Conservation (phyloP, 2,797 vertebrate species). For the Margarornis squamiger region DNA sequence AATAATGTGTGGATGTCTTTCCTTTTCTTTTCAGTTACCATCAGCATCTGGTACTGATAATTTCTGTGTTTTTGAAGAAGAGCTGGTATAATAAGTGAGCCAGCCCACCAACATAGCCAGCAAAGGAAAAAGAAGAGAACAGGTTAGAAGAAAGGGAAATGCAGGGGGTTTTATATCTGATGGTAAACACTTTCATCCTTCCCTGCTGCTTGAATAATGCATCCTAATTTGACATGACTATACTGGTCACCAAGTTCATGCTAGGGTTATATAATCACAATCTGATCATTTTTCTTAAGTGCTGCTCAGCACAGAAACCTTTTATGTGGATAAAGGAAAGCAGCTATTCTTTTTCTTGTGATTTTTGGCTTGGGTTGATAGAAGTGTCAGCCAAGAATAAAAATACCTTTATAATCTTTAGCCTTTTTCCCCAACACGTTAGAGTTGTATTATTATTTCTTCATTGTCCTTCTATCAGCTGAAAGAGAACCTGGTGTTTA, state of each 20-base stretch:
- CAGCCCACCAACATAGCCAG: constrained; percentile 58
- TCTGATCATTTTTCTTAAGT: constrained; percentile 61
- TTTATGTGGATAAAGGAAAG: constrained; percentile 63
- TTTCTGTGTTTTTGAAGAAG: constrained; percentile 43
- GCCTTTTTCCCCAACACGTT: constrained; percentile 9
- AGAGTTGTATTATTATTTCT: constrained; percentile 44
- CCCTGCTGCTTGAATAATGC: constrained; percentile 61
- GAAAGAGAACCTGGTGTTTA: constrained; percentile 19
- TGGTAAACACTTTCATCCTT: constrained; percentile 59
- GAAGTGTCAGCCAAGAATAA: constrained; percentile 57
- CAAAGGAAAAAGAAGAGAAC: constrained; percentile 14
- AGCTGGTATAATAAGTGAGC: constrained; percentile 16
- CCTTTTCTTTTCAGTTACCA: neutral
- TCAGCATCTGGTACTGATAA: constrained; percentile 57
- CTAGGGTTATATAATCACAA: constrained; percentile 60
- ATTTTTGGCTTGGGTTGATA: constrained; percentile 52
- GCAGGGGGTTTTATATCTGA: constrained; percentile 28
- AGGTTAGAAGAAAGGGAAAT: constrained; percentile 54
- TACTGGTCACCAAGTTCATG: constrained; percentile 61
- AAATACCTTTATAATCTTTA: constrained; percentile 62
- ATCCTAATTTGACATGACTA: constrained; percentile 64
- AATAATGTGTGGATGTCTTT: neutral
- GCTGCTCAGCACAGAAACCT: constrained; percentile 38
- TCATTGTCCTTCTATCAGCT: constrained; percentile 40
- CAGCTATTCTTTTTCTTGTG: constrained; percentile 60